These are phyloP conservation scores for Pheucticus melanocephalus DNA, from an alignment of 2,113 vertebrate genomes.

Conservation along the genomic window DNA sequence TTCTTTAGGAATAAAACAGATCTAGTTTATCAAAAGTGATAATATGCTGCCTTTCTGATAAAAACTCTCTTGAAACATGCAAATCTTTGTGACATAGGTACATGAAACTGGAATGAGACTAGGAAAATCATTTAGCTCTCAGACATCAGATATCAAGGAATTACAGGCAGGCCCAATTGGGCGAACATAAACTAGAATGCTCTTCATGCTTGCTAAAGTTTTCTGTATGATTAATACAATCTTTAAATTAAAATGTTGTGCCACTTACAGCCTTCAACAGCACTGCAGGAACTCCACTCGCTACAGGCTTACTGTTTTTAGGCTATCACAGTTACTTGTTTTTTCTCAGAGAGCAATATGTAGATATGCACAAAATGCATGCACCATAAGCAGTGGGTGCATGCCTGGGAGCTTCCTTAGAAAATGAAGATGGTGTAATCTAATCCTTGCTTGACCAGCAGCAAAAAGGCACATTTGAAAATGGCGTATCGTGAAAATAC, in stretches of 20 bases:
- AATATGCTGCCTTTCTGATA: neutral
- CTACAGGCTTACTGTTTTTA: neutral
- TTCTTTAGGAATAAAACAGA: neutral
- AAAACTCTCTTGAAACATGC: neutral
- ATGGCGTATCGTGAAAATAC: neutral
- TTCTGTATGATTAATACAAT: neutral
- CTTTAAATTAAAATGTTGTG: neutral
- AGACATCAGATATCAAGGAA: neutral
- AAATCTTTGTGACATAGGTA: neutral
- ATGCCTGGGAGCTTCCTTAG: neutral
- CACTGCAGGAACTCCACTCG: neutral
- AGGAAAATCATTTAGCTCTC: neutral
- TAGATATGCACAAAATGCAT: neutral
- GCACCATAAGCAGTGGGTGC: neutral
- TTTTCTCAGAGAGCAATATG: neutral
- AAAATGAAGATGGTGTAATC: neutral
- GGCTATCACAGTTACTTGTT: neutral
- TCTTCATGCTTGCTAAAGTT: neutral
- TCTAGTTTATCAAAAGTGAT: neutral
- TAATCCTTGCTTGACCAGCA: neutral
- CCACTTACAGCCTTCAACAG: neutral
- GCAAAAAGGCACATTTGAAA: neutral
- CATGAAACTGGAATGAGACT: neutral
- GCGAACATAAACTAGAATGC: neutral
- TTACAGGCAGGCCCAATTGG: neutral